Conservation (phyloP, 2,888 invertebrate genomes). For the Drosophila merina region DNA sequence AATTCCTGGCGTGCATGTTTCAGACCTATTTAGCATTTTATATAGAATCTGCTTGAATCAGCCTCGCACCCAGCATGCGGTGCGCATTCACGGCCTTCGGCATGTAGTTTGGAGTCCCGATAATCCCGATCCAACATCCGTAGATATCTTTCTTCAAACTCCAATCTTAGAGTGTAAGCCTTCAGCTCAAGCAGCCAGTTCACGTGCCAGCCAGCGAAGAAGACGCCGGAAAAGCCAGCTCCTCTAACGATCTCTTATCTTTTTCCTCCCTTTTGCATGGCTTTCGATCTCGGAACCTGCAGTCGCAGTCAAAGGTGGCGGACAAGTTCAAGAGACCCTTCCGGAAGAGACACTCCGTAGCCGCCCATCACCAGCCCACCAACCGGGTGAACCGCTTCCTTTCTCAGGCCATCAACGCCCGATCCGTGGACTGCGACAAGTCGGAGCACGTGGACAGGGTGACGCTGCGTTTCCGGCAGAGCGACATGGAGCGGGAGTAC, state of each 20-base stretch:
- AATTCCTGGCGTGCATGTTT: conserved; percentile 18
- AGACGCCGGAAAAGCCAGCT: conserved; percentile 8
- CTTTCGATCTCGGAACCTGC: conserved; percentile 10
- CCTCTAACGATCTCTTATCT: conserved; percentile 13
- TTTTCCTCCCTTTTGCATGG: conserved; percentile 1
- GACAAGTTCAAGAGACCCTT: conserved; percentile 94
- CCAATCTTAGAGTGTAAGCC: conserved; percentile 26
- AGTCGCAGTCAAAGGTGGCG: conserved; percentile 89
- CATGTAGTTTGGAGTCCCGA: conserved; percentile 19
- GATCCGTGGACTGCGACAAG: conserved; percentile 95
- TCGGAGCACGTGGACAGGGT: conserved; percentile 93
- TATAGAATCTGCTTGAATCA: neutral
- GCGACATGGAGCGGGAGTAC: conserved; percentile 94
- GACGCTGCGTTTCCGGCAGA: conserved; percentile 93
- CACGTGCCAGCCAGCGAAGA: conserved; percentile 22
- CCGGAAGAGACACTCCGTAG: conserved; percentile 92
- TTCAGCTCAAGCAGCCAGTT: conserved; percentile 23
- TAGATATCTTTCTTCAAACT: conserved; percentile 24
- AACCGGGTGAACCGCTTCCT: conserved; percentile 96
- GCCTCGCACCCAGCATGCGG: conserved; percentile 11
- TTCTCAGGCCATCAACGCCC: conserved; percentile 94
- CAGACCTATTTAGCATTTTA: neutral
- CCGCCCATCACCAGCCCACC: conserved; percentile 94
- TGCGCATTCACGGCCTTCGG: conserved; percentile 25
- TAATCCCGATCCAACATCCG: conserved; percentile 10